phyloP scores from a whole-genome alignment of 2,113 vertebrate species.

The Heterocephalus glaber region DNA sequence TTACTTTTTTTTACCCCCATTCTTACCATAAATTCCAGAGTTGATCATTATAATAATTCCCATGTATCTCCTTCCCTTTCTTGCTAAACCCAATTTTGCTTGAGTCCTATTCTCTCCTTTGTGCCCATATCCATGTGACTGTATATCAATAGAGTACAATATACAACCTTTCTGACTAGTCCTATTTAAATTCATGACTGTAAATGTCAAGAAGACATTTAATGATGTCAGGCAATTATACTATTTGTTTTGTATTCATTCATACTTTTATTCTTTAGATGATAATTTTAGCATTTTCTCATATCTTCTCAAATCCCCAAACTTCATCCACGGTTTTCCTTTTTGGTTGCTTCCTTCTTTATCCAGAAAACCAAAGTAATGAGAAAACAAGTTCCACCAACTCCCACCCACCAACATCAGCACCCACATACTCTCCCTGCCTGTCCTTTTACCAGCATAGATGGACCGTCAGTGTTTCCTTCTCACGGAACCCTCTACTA shows the following conservation, averaged over 20 bases:
- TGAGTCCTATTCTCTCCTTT: not conserved
- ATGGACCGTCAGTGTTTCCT: not conserved
- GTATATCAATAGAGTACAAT: not conserved
- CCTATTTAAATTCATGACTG: conserved; percentile 5
- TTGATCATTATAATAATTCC: not conserved
- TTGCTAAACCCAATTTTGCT: conserved; percentile 6
- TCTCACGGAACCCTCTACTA: not conserved
- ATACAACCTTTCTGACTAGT: not conserved
- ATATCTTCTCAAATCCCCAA: not conserved
- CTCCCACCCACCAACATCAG: not conserved
- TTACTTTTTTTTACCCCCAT: not conserved
- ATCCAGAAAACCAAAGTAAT: not conserved
- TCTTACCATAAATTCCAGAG: not conserved
- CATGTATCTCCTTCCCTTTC: not conserved
- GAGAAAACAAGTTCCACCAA: not conserved
- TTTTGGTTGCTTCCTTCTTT: not conserved
- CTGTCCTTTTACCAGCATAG: not conserved
- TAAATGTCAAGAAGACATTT: not conserved
- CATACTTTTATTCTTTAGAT: not conserved
- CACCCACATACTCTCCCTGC: not conserved
- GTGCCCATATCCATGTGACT: not conserved
- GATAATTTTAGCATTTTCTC: conserved; percentile 5
- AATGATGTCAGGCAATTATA: not conserved
- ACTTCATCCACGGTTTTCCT: not conserved
- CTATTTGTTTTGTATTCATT: not conserved